A percentile compares a stretch with the other conserved stretches of the same genome.
Conservation (phyloP, 2,888 invertebrate genomes). For the Thereva nobilitata region DNA sequence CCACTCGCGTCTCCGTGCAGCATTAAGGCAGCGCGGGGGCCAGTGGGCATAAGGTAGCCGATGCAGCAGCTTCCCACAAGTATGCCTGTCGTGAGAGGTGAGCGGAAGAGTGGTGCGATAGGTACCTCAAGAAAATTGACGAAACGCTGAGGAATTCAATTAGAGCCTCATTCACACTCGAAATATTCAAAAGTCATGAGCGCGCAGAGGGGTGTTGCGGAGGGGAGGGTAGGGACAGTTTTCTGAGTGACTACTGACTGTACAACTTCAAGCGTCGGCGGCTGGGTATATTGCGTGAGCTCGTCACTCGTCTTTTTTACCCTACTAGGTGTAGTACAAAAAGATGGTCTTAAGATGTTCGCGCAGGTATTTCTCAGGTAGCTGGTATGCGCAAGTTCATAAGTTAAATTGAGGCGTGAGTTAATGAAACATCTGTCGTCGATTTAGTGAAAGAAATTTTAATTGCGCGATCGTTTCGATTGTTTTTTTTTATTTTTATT, state of each 20-base stretch:
- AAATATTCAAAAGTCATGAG: constrained; percentile 22
- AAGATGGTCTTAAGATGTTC: neutral
- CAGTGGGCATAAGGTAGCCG: constrained; percentile 10
- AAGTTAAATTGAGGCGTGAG: constrained; percentile 34
- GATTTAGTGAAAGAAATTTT: constrained; percentile 29
- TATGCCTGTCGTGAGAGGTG: neutral
- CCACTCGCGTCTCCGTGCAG: constrained; percentile 27
- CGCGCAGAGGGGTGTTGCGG: too few species aligned
- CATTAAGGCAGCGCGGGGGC: neutral
- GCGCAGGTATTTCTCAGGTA: constrained; percentile 22
- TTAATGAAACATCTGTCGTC: constrained; percentile 39
- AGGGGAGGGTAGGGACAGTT: constrained; percentile 10
- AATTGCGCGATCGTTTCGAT: constrained; percentile 28
- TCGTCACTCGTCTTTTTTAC: neutral
- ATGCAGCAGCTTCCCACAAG: constrained; percentile 1
- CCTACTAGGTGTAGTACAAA: neutral
- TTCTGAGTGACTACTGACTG: neutral
- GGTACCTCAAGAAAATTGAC: constrained; percentile 32
- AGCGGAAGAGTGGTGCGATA: neutral
- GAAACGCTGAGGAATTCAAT: constrained; percentile 39
- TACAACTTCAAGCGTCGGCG: constrained; percentile 6
- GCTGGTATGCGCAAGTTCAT: constrained; percentile 25
- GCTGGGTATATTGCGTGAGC: neutral
- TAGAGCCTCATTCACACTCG: constrained; percentile 40
- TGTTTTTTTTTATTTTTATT: constrained; percentile 10